Conservation (phyloP, 2,113 vertebrate species). For the Dicaeum eximium region DNA sequence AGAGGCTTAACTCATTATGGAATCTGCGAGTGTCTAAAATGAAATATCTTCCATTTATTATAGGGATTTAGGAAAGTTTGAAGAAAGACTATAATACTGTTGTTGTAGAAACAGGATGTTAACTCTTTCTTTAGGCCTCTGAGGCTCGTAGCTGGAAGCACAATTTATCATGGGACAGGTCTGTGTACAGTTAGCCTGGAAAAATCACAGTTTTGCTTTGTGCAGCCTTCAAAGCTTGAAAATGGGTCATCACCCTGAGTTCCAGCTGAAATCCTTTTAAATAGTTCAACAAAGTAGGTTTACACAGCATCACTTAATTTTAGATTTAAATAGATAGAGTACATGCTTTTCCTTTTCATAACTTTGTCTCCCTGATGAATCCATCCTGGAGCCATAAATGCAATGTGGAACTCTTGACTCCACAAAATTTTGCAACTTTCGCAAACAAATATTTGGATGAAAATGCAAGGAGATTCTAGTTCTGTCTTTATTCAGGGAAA, state of each 20-base stretch:
- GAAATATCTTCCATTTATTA: conserved; percentile 74
- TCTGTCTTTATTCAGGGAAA: neutral
- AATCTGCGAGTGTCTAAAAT: conserved; percentile 70
- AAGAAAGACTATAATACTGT: neutral
- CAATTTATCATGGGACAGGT: neutral
- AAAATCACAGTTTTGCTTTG: neutral
- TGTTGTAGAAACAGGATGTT: neutral
- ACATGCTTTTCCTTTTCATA: neutral
- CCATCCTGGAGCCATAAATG: neutral
- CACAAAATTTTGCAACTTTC: neutral
- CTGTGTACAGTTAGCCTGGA: neutral
- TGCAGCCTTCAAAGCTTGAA: neutral
- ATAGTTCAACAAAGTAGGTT: neutral
- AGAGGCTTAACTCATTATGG: conserved; percentile 76
- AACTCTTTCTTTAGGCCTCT: neutral
- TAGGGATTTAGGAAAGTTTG: conserved; percentile 14
- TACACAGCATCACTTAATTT: neutral
- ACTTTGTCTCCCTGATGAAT: neutral
- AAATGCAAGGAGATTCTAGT: neutral
- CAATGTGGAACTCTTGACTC: neutral
- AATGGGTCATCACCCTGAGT: neutral
- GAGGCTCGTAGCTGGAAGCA: neutral
- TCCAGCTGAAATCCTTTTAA: neutral
- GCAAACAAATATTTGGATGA: neutral
- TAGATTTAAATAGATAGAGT: neutral